phyloP scores from a whole-genome alignment of 2,797 vertebrate genomes.

The Allobates femoralis region DNA sequence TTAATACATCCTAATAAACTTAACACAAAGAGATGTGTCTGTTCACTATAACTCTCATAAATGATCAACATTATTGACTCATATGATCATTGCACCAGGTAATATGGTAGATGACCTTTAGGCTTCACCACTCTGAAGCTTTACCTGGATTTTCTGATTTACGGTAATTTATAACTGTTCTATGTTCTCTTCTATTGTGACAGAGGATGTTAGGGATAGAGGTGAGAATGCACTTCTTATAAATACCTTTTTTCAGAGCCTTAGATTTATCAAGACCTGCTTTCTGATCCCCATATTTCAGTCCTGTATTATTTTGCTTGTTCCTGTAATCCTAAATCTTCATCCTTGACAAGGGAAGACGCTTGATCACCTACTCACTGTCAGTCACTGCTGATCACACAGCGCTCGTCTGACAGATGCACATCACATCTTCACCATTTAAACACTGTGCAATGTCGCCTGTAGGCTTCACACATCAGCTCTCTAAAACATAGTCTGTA shows the following conservation, averaged over 20 bases:
- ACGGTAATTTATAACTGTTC: too few species aligned
- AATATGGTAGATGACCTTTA: too few species aligned
- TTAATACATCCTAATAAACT: too few species aligned
- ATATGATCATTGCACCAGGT: too few species aligned
- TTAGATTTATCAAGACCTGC: background rate
- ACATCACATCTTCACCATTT: background rate
- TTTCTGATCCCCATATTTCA: background rate
- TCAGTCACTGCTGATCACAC: constrained; percentile 16
- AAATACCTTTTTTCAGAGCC: background rate
- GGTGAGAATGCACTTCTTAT: background rate
- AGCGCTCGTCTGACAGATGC: constrained; percentile 8
- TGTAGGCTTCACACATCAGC: background rate
- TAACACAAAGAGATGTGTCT: too few species aligned
- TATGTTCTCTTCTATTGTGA: too few species aligned
- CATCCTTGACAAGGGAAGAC: background rate
- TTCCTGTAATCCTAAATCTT: background rate
- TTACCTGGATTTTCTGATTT: too few species aligned
- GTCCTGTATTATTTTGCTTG: background rate
- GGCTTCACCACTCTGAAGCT: too few species aligned
- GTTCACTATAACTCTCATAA: too few species aligned
- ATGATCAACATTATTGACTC: too few species aligned
- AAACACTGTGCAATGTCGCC: constrained; percentile 10
- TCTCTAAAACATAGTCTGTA: background rate
- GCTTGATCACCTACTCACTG: background rate
- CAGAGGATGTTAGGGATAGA: background rate